Base-by-base conservation (phyloP, 2,888 invertebrate genomes). In the Portevinia maculata region DNA sequence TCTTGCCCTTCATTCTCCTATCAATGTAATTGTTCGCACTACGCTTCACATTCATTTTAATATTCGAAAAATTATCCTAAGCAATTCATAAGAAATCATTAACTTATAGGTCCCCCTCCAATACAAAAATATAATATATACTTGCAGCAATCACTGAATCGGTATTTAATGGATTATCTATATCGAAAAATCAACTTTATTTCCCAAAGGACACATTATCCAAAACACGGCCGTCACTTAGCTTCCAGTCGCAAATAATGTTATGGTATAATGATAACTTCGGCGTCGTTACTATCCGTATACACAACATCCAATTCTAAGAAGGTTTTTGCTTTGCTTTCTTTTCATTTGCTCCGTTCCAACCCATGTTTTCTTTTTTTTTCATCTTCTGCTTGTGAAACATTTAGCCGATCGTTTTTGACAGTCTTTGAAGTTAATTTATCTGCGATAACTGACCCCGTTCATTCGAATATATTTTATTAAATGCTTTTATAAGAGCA, bases 401-500 rank as follows among this genome's bases (percentile, higher is more conserved):
- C 32, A 30, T 73, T 55, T 57, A 53, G 59, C 28, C 60, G 71
- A 79, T 67, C 79, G 73, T 65, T 73, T 73, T 79, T 67, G 67
- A 74, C 75, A 79, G 74, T 79, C 55, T 44, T 69, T 39, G 62
- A 62, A 55, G 69, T 75, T 79, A 75, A 79, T 79, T 79, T 79
- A 79, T 79, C 67, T 69, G 62, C 57, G 50, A 67, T 71, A 71
- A 62, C 37, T 73, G 64, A 64, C 64, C 64, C 48, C 64, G 55
- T 73, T 76, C 52, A 64, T 70, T 70, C 81, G 81, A 76, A 81
- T 81, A 81, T 64, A 81, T 81, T 81, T 81, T 76, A 81, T 57
- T 76, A 81, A 81, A 76, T 76, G 70, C 76, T 76, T 59, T 81
- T 76, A 70, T 76, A 70, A 70, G 64, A 59, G 60, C 55, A 9